A percentile compares a stretch with the other conserved stretches of the same genome.
phyloP scores from a whole-genome alignment of 2,797 vertebrate species.

The Moxostoma hubbsi region DNA sequence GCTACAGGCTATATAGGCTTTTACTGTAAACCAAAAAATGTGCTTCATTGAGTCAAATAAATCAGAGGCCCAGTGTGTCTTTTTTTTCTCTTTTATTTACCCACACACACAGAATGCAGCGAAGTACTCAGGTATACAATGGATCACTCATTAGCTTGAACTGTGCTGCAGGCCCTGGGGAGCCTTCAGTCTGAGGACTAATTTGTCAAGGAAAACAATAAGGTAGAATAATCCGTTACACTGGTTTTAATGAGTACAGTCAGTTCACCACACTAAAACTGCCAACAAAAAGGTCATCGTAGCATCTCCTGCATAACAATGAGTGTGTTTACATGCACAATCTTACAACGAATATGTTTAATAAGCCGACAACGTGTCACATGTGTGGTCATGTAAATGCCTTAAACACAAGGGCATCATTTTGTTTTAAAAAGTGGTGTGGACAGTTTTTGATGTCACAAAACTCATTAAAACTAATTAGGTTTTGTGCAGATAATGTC shows the following conservation, averaged over 20 bases:
- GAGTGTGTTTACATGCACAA: no score
- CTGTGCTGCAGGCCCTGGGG: constrained; percentile 73
- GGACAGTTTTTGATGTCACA: no score
- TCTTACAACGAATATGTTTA: no score
- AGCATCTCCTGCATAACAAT: background rate
- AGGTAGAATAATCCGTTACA: constrained; percentile 86
- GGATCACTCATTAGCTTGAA: constrained; percentile 71
- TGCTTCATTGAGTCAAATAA: no score
- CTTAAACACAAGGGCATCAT: no score
- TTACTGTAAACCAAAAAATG: no score
- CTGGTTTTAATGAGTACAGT: constrained; percentile 91
- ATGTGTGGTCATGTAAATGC: no score
- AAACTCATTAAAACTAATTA: no score
- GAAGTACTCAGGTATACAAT: constrained; percentile 43
- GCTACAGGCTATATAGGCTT: no score
- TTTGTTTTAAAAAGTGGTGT: no score
- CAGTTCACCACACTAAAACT: constrained; percentile 83
- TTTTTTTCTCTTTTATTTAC: background rate
- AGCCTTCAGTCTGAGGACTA: constrained; percentile 75
- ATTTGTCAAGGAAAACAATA: constrained; percentile 91
- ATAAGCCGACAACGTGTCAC: no score
- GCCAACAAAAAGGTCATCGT: constrained; percentile 78
- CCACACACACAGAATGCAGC: constrained; percentile 39
- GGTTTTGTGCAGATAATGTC: no score
- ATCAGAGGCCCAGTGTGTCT: background rate